phyloP scores from a whole-genome alignment of 2,113 vertebrate genomes.

The Perccottus glenii region DNA sequence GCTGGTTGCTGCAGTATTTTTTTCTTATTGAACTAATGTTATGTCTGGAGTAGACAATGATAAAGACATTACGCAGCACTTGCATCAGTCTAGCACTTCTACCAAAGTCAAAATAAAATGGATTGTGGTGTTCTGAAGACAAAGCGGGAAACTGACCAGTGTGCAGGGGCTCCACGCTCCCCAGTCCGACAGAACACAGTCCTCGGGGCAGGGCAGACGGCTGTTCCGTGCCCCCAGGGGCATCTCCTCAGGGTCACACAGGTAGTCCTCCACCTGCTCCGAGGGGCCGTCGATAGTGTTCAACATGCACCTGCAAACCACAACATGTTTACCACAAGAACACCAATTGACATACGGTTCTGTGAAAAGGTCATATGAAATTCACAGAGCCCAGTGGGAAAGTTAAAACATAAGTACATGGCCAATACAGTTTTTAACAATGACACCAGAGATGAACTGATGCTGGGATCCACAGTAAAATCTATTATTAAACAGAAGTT shows the following conservation, averaged over 20 bases:
- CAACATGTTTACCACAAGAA: background rate
- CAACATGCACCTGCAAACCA: slow-evolving; percentile 88
- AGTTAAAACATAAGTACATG: background rate
- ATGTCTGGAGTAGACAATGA: no score
- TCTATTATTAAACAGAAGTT: background rate
- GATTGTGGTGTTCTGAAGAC: background rate
- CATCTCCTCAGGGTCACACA: slow-evolving; percentile 98
- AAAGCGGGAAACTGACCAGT: slow-evolving; percentile 35
- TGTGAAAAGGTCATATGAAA: background rate
- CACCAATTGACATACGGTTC: no score
- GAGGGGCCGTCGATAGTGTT: slow-evolving; percentile 95
- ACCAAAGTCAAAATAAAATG: background rate
- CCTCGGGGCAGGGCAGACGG: slow-evolving; percentile 90
- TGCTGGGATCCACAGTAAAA: background rate
- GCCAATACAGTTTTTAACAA: background rate
- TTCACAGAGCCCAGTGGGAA: background rate
- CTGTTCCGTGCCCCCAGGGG: slow-evolving; percentile 92
- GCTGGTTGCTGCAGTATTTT: no score
- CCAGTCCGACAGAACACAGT: slow-evolving; percentile 97
- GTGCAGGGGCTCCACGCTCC: slow-evolving; percentile 81
- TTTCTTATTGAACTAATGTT: no score
- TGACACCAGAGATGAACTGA: background rate
- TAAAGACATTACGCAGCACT: background rate
- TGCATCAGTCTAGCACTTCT: slow-evolving; percentile 5
- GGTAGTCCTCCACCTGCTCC: slow-evolving; percentile 93